Evolutionary conservation across 2,797 vertebrate genomes (phyloP), one percentile per base, ranked within the genome.

Genomic region (Phrynocephalus forsythii): DNA sequence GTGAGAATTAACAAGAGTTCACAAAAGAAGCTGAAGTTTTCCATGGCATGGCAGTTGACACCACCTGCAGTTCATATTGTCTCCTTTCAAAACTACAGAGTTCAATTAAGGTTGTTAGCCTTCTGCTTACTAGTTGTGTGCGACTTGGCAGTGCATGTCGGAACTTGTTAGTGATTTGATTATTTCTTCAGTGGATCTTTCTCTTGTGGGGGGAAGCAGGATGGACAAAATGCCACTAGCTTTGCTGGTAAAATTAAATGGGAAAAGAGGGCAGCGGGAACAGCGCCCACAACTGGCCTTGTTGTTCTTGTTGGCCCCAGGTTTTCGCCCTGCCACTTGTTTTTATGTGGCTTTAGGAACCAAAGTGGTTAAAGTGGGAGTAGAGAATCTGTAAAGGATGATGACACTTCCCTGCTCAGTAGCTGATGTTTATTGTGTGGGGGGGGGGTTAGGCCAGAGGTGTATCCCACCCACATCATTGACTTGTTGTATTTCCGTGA

Each of bases 111-210:
- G 67, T 72, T 44, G 78, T 6, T 48, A 81, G 20, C 80, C 72
- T 84, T 89, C 88, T 89, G 88, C 26, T 5, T n/a, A 68, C 92
- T 91, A 60, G 28, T 91, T 73, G 2, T 50, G 72, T 91, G 93
- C 90, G 89, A 91, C 90, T 89, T 93, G 91, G 90, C 87, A 30
- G 24, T 0, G 1, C 85, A 84, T 86, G 83, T 75, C 52, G 82
- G 50, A 75, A 85, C 60, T 56, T 88, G 52, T 90, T 92, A 91
- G 76, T 87, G 30, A 72, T 0, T 86, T 26, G 69, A n/a, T 22
- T 87, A 86, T 86, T 87, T 83, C 69, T 33, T 90, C 52, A 68
- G 86, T 63, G 79, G 63, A 92, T 89, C 88, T 89, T 3, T 7
- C 68, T 71, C 30, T 28, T 60, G 33, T 2, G 28, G 76, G 79